Percentiles rank a stretch among this genome's conserved stretches.
Conservation (phyloP, 2,888 invertebrate genomes). For the Drosophila paramelanica region DNA sequence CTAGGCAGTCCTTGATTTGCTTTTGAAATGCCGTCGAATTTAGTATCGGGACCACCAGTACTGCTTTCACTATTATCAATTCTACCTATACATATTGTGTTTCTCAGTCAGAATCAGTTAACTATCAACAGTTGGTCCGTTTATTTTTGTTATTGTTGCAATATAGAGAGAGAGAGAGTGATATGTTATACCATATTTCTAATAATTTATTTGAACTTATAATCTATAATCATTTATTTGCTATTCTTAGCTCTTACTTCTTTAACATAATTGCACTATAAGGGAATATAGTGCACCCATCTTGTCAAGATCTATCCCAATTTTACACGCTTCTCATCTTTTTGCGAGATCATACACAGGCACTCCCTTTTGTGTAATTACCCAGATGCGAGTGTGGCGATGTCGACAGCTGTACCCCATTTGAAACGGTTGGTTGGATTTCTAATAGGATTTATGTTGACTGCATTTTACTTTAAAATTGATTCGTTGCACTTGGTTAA, state of each 20-base stretch:
- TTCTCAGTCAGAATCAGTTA: background rate
- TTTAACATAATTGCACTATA: too few relatives aligned
- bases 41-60: slow-evolving; percentile 56
- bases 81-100: background rate
- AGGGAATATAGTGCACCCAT: too few relatives aligned
- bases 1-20: slow-evolving; percentile 47
- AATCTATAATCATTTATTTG: too few relatives aligned
- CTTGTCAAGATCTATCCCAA: slow-evolving; percentile 26
- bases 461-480: slow-evolving; percentile 59
- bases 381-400: slow-evolving; percentile 11
- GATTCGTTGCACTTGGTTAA: slow-evolving; percentile 79
- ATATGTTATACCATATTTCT: too few relatives aligned
- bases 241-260: too few relatives aligned
- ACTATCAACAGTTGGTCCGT: background rate
- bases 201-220: too few relatives aligned
- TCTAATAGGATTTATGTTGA: slow-evolving; percentile 60
- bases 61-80: background rate
- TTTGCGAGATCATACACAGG: slow-evolving; percentile 1
- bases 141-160: background rate
- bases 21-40: slow-evolving; percentile 55
- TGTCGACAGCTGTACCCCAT: slow-evolving; percentile 43
- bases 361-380: slow-evolving; percentile 6
- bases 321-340: slow-evolving; percentile 65
- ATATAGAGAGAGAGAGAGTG: too few relatives aligned
- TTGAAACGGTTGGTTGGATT: slow-evolving; percentile 74